Conservation (phyloP, 2,888 invertebrate species). For the Sthenelais limicola region DNA sequence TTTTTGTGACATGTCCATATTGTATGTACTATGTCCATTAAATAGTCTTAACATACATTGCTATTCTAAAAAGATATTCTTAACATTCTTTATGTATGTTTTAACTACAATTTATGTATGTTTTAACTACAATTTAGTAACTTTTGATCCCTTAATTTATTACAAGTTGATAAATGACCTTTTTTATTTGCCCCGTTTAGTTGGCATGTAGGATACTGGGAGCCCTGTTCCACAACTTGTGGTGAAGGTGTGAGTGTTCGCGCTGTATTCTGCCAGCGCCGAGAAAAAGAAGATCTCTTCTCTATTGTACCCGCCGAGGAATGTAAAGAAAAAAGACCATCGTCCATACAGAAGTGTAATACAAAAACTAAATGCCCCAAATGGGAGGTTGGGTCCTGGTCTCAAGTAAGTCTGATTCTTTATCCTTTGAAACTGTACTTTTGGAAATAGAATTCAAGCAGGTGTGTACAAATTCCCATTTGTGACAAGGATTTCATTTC, state of each 20-base stretch:
- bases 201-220: conserved; percentile 79
- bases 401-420: conserved; percentile 44
- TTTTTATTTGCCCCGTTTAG: conserved; percentile 45
- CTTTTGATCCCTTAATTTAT: no score
- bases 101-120: no score
- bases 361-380: conserved; percentile 37
- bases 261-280: conserved; percentile 72
- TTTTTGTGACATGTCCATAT: no score
- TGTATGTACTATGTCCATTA: no score
- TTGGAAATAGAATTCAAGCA: neutral
- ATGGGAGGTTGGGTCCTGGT: conserved; percentile 49
- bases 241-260: conserved; percentile 94
- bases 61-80: no score
- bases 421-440: neutral
- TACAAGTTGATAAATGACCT: no score
- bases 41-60: no score
- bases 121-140: no score
- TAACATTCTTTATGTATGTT: no score
- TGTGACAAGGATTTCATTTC: no score
- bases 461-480: no score
- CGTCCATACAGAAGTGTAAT: conserved; percentile 45
- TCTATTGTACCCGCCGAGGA: conserved; percentile 34
- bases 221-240: conserved; percentile 90
- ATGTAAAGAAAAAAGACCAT: conserved; percentile 40
- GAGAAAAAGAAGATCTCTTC: conserved; percentile 17